phyloP scores from a whole-genome alignment of 2,888 invertebrate genomes.

The Lobophora halterata region DNA sequence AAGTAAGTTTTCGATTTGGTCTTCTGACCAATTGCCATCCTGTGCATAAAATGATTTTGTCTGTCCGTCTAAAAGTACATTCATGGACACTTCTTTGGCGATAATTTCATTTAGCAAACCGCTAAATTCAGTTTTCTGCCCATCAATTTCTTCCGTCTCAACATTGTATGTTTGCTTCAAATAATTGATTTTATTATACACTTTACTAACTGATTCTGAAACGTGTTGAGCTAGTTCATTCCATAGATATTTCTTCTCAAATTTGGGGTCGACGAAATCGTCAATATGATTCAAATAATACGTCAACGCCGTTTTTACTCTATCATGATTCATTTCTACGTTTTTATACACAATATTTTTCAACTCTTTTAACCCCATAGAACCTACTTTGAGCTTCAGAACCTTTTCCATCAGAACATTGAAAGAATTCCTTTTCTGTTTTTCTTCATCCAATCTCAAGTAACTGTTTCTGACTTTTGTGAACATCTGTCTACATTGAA shows the following conservation, averaged over 20 bases:
- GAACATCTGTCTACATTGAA: constrained; percentile 58
- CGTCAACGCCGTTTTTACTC: constrained; percentile 52
- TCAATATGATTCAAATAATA: constrained; percentile 64
- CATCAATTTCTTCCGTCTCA: constrained; percentile 39
- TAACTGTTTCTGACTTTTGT: constrained; percentile 52
- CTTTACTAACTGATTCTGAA: constrained; percentile 50
- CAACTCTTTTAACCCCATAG: constrained; percentile 33
- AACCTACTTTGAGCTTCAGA: constrained; percentile 49
- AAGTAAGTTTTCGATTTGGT: constrained; percentile 55
- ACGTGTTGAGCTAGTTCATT: constrained; percentile 55
- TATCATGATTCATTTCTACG: constrained; percentile 46
- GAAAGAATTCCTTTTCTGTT: constrained; percentile 37
- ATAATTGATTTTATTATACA: constrained; percentile 64
- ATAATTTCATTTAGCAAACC: constrained; percentile 50
- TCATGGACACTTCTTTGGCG: constrained; percentile 48
- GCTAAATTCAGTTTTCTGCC: constrained; percentile 37
- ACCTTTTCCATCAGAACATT: constrained; percentile 53
- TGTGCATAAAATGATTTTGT: constrained; percentile 36
- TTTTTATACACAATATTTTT: constrained; percentile 50
- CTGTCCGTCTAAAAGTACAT: constrained; percentile 43
- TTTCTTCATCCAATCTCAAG: constrained; percentile 35
- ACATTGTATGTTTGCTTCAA: constrained; percentile 54
- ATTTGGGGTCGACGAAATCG: constrained; percentile 63
- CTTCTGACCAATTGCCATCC: constrained; percentile 53
- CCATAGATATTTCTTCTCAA: constrained; percentile 66